Conservation (phyloP, 2,797 vertebrate species). For the Arnoldichthys spilopterus region DNA sequence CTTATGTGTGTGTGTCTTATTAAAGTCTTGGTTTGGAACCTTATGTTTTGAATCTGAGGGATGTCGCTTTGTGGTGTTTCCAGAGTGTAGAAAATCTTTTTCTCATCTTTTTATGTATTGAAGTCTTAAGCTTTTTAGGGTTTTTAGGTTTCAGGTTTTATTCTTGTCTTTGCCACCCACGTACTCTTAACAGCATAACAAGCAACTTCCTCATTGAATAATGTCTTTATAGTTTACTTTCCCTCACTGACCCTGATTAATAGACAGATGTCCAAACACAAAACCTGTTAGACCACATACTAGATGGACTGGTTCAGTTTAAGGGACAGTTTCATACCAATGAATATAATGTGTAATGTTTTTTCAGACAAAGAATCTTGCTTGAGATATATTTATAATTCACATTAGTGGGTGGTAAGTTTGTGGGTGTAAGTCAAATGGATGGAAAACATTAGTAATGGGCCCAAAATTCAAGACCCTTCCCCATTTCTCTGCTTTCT, state of each 20-base stretch:
- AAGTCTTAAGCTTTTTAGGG: not conserved
- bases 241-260: not conserved
- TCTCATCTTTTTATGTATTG: not conserved
- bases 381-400: not conserved
- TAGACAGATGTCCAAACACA: not conserved
- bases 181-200: not conserved
- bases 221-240: not conserved
- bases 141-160: not conserved
- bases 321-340: not conserved
- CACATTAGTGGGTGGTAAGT: not conserved
- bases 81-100: no score
- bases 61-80: not conserved
- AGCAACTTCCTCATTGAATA: conserved; percentile 18
- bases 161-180: not conserved
- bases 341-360: not conserved
- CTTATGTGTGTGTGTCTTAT: not conserved
- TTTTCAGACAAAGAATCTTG: not conserved
- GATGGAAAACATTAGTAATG: not conserved
- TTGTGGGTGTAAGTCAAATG: not conserved
- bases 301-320: not conserved
- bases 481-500: not conserved
- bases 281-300: not conserved
- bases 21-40: conserved; percentile 15
- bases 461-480: not conserved
- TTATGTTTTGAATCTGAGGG: not conserved